Evolutionary conservation across 1,140 invertebrate genomes (phyloP).

Genomic region (Lepidurus couesii): DNA sequence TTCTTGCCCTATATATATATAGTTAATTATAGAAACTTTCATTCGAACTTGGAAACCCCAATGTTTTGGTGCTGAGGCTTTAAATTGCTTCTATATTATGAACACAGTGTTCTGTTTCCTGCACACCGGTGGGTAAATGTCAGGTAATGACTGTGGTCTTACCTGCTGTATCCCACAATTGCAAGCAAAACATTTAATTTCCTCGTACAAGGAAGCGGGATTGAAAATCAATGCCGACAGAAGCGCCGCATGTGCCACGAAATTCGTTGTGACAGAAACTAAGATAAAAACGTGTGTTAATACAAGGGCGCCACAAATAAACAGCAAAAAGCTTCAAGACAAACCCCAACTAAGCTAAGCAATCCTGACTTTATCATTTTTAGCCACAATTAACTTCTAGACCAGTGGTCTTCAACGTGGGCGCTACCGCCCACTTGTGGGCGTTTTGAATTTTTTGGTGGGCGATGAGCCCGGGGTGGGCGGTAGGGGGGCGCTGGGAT

Average conservation of each 20-base stretch:
- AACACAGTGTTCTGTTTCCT: neutral
- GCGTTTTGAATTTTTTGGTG: too few relatives aligned
- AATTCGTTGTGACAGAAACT: constrained; percentile 25
- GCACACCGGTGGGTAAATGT: neutral
- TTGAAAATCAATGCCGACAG: constrained; percentile 27
- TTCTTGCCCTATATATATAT: constrained; percentile 26
- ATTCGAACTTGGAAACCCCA: neutral
- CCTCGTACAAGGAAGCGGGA: neutral
- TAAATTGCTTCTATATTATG: neutral
- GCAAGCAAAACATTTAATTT: constrained; percentile 21
- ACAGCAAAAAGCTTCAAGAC: neutral
- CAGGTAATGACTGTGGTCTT: constrained; percentile 8
- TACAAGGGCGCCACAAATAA: neutral
- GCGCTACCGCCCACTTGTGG: too few relatives aligned
- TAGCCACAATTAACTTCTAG: neutral
- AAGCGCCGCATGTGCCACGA: neutral
- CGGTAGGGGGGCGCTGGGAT: too few relatives aligned
- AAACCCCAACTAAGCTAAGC: too few relatives aligned
- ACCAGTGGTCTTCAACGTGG: too few relatives aligned
- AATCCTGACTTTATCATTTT: too few relatives aligned
- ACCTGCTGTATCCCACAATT: constrained; percentile 30
- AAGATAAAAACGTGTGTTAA: neutral
- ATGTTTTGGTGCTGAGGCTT: neutral
- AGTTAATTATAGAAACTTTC: too few relatives aligned
- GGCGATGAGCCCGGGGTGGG: too few relatives aligned